A percentile compares a stretch with the other conserved stretches of the same genome.
phyloP scores from a whole-genome alignment of 2,113 vertebrate species.

The Electrona antarctica region DNA sequence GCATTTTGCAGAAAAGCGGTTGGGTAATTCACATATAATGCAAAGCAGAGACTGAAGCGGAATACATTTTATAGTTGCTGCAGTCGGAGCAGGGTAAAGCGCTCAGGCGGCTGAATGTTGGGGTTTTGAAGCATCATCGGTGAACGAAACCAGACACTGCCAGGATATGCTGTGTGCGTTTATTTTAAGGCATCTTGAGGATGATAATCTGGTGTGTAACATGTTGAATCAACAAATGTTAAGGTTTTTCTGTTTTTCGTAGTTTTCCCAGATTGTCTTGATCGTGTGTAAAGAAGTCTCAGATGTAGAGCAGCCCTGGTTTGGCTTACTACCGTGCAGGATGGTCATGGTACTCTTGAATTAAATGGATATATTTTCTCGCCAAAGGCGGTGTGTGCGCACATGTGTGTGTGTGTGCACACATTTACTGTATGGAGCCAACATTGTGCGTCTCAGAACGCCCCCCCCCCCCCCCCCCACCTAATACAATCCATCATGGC shows the following conservation, averaged over 20 bases:
- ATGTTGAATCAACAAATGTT: too few species aligned
- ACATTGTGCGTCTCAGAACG: background rate
- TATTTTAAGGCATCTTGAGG: background rate
- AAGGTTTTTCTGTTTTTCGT: too few species aligned
- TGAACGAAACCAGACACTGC: background rate
- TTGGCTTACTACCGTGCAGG: background rate
- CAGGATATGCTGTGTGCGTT: background rate
- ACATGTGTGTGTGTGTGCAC: background rate
- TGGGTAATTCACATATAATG: slow-evolving; percentile 16
- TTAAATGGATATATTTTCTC: too few species aligned
- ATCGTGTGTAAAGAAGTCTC: background rate
- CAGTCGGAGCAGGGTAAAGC: background rate
- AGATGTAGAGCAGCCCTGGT: background rate
- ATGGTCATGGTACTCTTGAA: too few species aligned
- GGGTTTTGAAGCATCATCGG: background rate
- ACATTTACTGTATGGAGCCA: background rate
- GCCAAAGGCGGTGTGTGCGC: too few species aligned
- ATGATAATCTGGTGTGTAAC: too few species aligned
- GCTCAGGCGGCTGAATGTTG: background rate
- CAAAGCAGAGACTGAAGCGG: slow-evolving; percentile 9
- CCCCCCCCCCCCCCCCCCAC: background rate
- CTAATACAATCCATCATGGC: background rate
- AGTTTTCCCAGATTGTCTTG: too few species aligned
- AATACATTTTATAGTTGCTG: background rate
- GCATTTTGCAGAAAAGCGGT: slow-evolving; percentile 36